Evolutionary conservation across 1,140 invertebrate genomes (phyloP), one percentile per base, ranked within the genome.

Genomic region (Aphaenogaster rudis): DNA sequence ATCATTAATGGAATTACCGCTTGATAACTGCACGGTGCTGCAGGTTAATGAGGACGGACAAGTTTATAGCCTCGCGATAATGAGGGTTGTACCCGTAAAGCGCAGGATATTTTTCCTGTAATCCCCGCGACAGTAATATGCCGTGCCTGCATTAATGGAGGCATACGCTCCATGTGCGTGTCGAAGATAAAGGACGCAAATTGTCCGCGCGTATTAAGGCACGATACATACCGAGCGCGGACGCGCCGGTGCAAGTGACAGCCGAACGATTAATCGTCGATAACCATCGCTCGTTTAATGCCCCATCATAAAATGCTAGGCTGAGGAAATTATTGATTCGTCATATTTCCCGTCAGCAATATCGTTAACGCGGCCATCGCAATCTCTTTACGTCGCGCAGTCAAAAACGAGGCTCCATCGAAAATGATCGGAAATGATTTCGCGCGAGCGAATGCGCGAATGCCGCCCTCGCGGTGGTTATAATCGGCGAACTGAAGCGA

Each of bases 311-410:
- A 93, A 93, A 92, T 91, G 84, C 86, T 90, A 88, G 86, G 59
- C 81, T 67, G 87, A 87, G 87, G 84, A 90, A 88, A 92, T 93
- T 92, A 93, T 93, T 91, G 92, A 93, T 92, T 93, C 72, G 89
- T 91, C 90, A 87, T 92, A 92, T 90, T 92, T 92, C 84, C 81
- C 86, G 82, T 86, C 89, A 92, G 88, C 86, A 81, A 90, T 90
- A 85, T 84, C 87, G 90, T 91, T 91, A 92, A 90, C 82, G 88
- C 88, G 66, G 52, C 81, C 77, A 64, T 84, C 74, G 78, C 86
- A 82, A 90, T 91, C 90, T 72, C 84, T 93, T 91, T 86, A 91
- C 88, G 80, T 88, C 89, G 42, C 76, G 17, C 17, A 74, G 79
- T 82, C 82, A 57, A 89, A 86, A 76, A 50, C 72, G 45, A 28